Base-by-base conservation (phyloP, 1,140 invertebrate genomes). In the Harlomillsia oculata region DNA sequence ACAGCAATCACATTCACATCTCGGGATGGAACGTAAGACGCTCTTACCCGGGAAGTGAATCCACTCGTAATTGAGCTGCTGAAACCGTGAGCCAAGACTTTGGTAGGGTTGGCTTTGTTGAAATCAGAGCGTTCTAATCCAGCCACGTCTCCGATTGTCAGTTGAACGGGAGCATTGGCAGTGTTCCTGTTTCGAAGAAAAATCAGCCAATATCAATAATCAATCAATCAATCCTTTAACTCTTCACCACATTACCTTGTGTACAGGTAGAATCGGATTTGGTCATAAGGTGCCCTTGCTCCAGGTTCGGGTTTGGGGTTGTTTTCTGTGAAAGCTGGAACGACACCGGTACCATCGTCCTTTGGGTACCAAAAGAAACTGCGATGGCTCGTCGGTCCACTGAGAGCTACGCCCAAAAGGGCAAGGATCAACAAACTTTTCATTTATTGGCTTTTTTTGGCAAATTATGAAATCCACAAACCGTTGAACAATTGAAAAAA, bases 81-180 rank as follows among this genome's bases (percentile, higher is more conserved):
- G n/a, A 53, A 53, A 29, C 51, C 51, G 23, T 53, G 51, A 41
- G 21, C 18, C 4, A 53, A 9, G 14, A 53, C 30, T 30, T 53
- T 53, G 18, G 32, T 18, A 5, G 51, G 51, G 5, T n/a, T 18
- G 16, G 25, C 11, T 1, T 11, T 1, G 16, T 41, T 21, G 16
- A 53, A 43, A 3, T 5, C 8, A 18, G 51, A 41, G 6, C 2
- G 2, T 2, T 1, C 28, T 4, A 53, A 26, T 37, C 20, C 11
- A 5, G 21, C 13, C 3, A 3, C 20, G 39, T 39, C n/a, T 5
- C 23, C n/a, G 3, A 50, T 3, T 2, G 23, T 8, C 8, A 50
- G 28, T 32, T 48, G 28, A 8, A 29, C 18, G 5, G 25, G 9
- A 30, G 2, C 36, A 20, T 32, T 48, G n/a, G 28, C 25, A 16